Conservation (phyloP, 2,888 invertebrate species). For the Tenthredo notha region DNA sequence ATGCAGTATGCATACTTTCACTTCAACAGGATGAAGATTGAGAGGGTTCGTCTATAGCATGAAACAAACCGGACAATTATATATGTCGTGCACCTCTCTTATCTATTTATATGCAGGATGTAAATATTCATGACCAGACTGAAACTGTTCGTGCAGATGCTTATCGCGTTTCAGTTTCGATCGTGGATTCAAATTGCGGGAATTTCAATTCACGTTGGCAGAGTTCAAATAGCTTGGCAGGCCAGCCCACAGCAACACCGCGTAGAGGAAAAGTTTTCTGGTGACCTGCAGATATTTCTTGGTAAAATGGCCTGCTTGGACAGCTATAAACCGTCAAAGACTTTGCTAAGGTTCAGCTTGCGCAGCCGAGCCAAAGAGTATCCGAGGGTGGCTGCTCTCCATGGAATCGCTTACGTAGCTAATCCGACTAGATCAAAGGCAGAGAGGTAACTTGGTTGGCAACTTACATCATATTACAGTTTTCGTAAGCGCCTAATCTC, state of each 20-base stretch:
- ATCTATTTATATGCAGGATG: neutral
- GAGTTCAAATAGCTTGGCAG: neutral
- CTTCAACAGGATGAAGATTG: neutral
- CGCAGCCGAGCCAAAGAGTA: slow-evolving; percentile 65
- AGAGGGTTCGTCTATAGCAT: neutral
- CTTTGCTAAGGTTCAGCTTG: slow-evolving; percentile 62
- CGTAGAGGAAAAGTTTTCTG: neutral
- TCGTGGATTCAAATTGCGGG: neutral
- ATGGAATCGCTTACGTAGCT: slow-evolving; percentile 89
- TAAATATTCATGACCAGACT: slow-evolving; percentile 4
- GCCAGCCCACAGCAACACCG: neutral
- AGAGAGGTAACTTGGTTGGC: slow-evolving; percentile 83
- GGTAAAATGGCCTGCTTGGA: slow-evolving; percentile 19
- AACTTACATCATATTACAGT: neutral
- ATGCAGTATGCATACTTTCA: too few species aligned
- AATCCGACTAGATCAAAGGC: slow-evolving; percentile 87
- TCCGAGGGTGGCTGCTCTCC: slow-evolving; percentile 79
- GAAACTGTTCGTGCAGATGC: slow-evolving; percentile 9
- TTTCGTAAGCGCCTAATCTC: neutral
- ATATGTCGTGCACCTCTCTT: neutral
- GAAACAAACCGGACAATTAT: neutral
- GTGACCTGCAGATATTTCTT: neutral
- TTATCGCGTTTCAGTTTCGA: slow-evolving; percentile 4
- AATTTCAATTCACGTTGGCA: slow-evolving; percentile 24
- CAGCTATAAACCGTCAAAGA: slow-evolving; percentile 56